These are phyloP conservation scores for Limanda limanda DNA, from an alignment of 2,113 vertebrate species.

Conservation along the genomic window DNA sequence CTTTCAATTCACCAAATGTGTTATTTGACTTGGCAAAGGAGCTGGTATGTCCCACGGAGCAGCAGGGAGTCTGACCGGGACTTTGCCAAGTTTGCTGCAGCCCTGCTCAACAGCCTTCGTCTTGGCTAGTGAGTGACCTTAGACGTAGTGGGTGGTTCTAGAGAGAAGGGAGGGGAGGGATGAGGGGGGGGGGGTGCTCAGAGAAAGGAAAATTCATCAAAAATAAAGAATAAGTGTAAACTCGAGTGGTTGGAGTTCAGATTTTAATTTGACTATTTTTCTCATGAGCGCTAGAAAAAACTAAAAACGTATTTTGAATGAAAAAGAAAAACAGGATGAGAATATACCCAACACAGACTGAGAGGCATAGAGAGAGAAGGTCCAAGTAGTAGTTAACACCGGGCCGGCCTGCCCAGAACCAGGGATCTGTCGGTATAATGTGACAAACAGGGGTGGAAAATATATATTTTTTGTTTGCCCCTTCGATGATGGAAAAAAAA, in stretches of 20 bases:
- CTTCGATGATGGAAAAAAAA: slow-evolving; percentile 64
- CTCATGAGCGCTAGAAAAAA: slow-evolving; percentile 67
- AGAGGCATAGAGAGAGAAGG: slow-evolving; percentile 1
- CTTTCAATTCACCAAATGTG: slow-evolving; percentile 97
- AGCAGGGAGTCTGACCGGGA: slow-evolving; percentile 91
- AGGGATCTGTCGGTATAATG: slow-evolving; percentile 50
- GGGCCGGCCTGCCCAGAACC: slow-evolving; percentile 4
- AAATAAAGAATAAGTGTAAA: slow-evolving; percentile 90
- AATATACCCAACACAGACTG: neutral
- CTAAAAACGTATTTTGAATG: neutral
- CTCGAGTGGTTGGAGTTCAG: slow-evolving; percentile 91
- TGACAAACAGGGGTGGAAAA: slow-evolving; percentile 67
- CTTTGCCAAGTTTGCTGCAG: slow-evolving; percentile 92
- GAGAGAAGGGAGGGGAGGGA: neutral
- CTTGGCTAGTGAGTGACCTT: slow-evolving; percentile 92
- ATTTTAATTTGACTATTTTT: slow-evolving; percentile 85
- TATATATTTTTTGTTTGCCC: slow-evolving; percentile 59
- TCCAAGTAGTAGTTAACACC: slow-evolving; percentile 29
- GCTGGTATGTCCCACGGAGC: slow-evolving; percentile 90
- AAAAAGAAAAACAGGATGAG: neutral
- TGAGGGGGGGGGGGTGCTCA: neutral
- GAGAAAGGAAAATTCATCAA: slow-evolving; percentile 80
- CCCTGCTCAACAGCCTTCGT: slow-evolving; percentile 88
- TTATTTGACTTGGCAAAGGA: slow-evolving; percentile 98
- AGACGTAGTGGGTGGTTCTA: slow-evolving; percentile 94